Percentiles rank a stretch among this genome's conserved stretches.
Conservation (phyloP, 1,140 invertebrate species). For the Frieseomelitta varia region DNA sequence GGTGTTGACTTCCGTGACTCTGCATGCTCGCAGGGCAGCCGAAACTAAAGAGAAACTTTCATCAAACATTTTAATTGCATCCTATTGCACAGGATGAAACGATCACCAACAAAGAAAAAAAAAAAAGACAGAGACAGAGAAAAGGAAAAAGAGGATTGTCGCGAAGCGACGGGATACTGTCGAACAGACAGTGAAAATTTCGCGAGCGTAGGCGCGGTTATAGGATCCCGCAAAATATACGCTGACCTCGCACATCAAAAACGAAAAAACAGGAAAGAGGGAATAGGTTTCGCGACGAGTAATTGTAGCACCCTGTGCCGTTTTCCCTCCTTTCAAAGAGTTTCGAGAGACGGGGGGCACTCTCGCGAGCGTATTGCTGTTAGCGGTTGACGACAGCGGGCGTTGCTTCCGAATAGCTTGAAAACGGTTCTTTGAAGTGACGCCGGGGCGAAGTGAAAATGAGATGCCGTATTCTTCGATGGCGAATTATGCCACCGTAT, state of each 20-base stretch:
- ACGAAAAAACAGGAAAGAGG: neutral
- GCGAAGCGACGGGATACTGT: neutral
- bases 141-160: neutral
- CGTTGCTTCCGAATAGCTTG: conserved; percentile 40
- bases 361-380: neutral
- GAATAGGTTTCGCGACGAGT: conserved; percentile 2
- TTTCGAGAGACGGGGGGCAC: conserved; percentile 21
- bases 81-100: neutral
- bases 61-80: conserved; percentile 20
- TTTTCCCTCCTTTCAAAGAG: conserved; percentile 31
- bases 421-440: conserved; percentile 40
- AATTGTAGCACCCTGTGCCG: conserved; percentile 40
- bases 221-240: conserved; percentile 18
- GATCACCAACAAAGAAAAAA: neutral
- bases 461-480: no score
- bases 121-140: neutral
- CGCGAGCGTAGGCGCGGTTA: neutral
- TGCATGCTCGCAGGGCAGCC: neutral
- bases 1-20: neutral
- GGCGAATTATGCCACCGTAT: no score
- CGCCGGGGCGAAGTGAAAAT: neutral
- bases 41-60: neutral
- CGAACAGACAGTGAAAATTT: conserved; percentile 48
- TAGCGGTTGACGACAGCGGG: neutral
- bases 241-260: conserved; percentile 34